phyloP scores from a whole-genome alignment of 1,140 invertebrate species.

The Oscheius sp. region DNA sequence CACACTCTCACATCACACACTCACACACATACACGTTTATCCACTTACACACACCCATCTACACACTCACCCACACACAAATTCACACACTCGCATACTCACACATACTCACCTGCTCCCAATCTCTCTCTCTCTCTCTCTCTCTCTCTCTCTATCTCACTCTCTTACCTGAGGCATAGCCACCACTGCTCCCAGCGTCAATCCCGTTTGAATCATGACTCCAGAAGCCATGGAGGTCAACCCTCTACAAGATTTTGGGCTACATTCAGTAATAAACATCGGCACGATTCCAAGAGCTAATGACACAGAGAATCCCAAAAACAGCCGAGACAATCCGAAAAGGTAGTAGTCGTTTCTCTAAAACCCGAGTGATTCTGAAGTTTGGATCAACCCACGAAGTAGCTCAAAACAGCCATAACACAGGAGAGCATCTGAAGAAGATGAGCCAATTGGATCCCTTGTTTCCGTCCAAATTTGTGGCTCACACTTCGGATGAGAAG shows the following conservation, averaged over 20 bases:
- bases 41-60: no score
- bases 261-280: conserved; percentile 51
- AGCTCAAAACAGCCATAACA: background rate
- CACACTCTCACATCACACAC: no score
- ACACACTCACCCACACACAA: no score
- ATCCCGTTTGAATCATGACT: conserved; percentile 28
- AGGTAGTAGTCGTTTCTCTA: conserved; percentile 50
- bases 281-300: conserved; percentile 44
- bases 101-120: no score
- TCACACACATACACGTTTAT: no score
- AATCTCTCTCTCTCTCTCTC: no score
- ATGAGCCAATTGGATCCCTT: background rate
- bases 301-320: conserved; percentile 43
- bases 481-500: background rate
- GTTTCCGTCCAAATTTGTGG: background rate
- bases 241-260: conserved; percentile 50
- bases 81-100: no score
- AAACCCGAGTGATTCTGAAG: conserved; percentile 8
- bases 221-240: conserved; percentile 35
- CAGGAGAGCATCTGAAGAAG: background rate
- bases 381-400: background rate
- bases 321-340: conserved; percentile 45
- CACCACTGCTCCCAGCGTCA: conserved; percentile 24
- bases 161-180: conserved; percentile 33
- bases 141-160: no score